Evolutionary conservation across 2,888 invertebrate species (phyloP), one percentile per base, ranked within the genome.

Genomic region (Brenthis daphne): DNA sequence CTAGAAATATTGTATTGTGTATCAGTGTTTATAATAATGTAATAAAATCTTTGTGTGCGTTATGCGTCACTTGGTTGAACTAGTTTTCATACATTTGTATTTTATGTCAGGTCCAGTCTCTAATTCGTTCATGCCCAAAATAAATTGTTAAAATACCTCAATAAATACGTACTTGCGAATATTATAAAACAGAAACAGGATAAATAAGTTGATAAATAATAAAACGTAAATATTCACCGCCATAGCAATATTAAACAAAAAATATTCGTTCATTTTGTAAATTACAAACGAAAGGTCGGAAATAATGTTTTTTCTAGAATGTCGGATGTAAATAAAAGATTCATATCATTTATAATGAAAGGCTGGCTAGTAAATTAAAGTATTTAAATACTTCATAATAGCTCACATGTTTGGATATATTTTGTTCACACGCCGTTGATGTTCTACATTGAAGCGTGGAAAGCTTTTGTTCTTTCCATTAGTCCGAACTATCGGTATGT

Each of bases 381-480:
- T 57, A 64, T 68, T 60, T 56, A 67, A 74, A 73, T 66, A 70
- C 57, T 67, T 71, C 72, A 64, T 71, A 64, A 71, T 57, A 67
- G 55, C 43, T 67, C 75, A 75, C 72, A 79, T 87, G 85, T 85
- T 85, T 77, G 78, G 83, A 78, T 78, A 81, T 81, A 80, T 83
- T 83, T 79, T 75, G 83, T 85, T 89, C 87, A 74, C 86, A 87
- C 84, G 84, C 84, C 82, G 82, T 82, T 82, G 78, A 80, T 79
- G 72, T 57, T 71, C 68, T 78, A 76, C 75, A 79, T 76, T 77
- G 78, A 74, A 77, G 75, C 66, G 57, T 69, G 70, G 72, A 74
- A 77, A 75, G 77, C 82, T 82, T 88, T 86, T 88, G 83, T 86
- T 85, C 83, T 84, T 87, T 85, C 82, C 84, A 73, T 74, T 74